Percentiles rank a stretch among this genome's conserved stretches.
Evolutionary conservation across 1,140 invertebrate genomes (phyloP).

Genomic region (Solen grandis): DNA sequence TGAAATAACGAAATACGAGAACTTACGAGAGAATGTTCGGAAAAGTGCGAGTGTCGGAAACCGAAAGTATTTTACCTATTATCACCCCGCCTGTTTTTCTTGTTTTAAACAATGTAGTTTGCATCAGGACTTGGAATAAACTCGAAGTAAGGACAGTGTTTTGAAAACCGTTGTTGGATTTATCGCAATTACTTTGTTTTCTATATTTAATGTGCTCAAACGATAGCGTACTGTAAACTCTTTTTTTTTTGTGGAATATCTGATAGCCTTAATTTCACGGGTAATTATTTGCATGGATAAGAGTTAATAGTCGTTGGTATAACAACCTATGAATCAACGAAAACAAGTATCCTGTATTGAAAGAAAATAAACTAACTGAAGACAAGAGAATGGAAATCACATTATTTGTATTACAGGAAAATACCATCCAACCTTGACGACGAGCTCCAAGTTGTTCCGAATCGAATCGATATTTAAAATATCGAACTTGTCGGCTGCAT

Average conservation of each 20-base stretch:
- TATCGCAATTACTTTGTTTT: no score
- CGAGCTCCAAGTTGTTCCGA: constrained; percentile 38
- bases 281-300: no score
- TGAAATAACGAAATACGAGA: not conserved
- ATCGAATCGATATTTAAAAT: constrained; percentile 27
- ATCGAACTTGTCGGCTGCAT: not conserved
- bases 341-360: no score
- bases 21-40: not conserved
- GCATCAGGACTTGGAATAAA: not conserved
- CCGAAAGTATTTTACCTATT: not conserved
- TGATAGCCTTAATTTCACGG: no score
- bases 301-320: no score
- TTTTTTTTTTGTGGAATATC: not conserved
- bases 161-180: no score
- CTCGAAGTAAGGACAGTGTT: not conserved
- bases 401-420: constrained; percentile 30
- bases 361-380: no score
- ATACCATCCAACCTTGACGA: constrained; percentile 1
- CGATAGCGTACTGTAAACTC: not conserved
- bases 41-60: not conserved
- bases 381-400: no score
- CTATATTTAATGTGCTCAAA: not conserved
- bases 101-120: no score
- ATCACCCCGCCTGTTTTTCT: not conserved
- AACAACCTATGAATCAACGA: no score